Base-by-base conservation (phyloP, 2,797 vertebrate genomes). In the Rhabdophis nuchalis region DNA sequence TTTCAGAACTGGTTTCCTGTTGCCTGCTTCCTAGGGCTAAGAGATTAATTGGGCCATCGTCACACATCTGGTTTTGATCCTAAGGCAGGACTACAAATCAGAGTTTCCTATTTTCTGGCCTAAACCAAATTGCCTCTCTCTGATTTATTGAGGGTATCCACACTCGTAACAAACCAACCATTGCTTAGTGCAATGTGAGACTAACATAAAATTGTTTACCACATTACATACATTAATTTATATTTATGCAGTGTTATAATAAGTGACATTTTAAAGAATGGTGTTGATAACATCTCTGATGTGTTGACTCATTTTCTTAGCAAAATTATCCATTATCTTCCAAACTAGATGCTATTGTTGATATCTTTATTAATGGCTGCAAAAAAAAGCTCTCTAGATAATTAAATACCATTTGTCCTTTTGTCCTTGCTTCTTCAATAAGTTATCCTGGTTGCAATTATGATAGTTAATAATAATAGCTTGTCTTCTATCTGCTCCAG, bases 391-490 rank as follows among this genome's bases (percentile, higher is more conserved):
- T 3, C 10, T 85, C 1, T 11, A 1, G 52, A 29, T 32, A 7
- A 3, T 1, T 13, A 0, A 77, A 16, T 3, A 1, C 2, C 0
- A 0, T 6, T 87, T 88, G n/a, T 20, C 18, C 61, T 16, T 16
- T 60, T 94, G 16, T 60, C 89, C 60, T 64, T 20, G 86, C 0
- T 1, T 50, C 57, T 90, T 60, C 8, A 64, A 2, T 27, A 54
- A 64, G 53, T 25, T 0, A 5, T 82, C 60, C 46, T 56, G 57
- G 89, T 46, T 25, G n/a, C 12, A 27, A 1, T 60, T 0, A 46
- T 1, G 52, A 1, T 1, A 1, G 36, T 85, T 8, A 0, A 68
- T 27, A 91, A 94, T 86, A 61, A 18, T 0, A 0, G 12, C 58
- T 91, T 10, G 25, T 14, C 50, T 32, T 10, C 61, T 82, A 50